These are phyloP conservation scores for Cyprinodon brontotheroides DNA, from an alignment of 2,113 vertebrate genomes.

Conservation along the genomic window DNA sequence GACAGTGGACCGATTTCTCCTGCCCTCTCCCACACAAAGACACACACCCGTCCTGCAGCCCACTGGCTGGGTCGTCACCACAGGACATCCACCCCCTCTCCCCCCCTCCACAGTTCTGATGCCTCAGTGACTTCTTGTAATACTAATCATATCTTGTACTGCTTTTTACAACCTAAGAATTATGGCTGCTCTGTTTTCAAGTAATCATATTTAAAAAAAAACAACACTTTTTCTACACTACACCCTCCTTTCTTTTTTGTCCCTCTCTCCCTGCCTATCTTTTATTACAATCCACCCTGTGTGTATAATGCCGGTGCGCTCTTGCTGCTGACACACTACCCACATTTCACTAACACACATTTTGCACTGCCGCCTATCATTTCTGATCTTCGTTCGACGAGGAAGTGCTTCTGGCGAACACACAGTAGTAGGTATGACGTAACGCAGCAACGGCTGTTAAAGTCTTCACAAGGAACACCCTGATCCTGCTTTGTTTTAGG, in stretches of 20 bases:
- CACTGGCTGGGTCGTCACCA: constrained; percentile 74
- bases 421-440: constrained; percentile 17
- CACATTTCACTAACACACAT: constrained; percentile 31
- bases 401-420: constrained; percentile 35
- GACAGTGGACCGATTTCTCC: constrained; percentile 56
- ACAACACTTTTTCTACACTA: constrained; percentile 75
- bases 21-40: constrained; percentile 32
- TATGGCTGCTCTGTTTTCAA: constrained; percentile 63
- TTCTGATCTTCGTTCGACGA: constrained; percentile 23
- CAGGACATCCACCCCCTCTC: constrained; percentile 52
- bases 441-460: constrained; percentile 31
- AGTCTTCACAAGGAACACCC: constrained; percentile 16
- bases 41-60: constrained; percentile 63
- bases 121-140: constrained; percentile 77
- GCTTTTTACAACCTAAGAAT: constrained; percentile 62
- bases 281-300: constrained; percentile 27
- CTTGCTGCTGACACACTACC: constrained; percentile 52
- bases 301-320: constrained; percentile 23
- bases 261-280: constrained; percentile 5
- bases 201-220: constrained; percentile 59
- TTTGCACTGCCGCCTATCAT: constrained; percentile 31
- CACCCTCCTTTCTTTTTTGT: constrained; percentile 39
- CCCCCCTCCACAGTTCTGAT: constrained; percentile 55
- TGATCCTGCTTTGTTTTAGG: constrained; percentile 37
- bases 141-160: constrained; percentile 65